Base-by-base conservation (phyloP, 2,113 vertebrate genomes). In the Spea multiplicata region DNA sequence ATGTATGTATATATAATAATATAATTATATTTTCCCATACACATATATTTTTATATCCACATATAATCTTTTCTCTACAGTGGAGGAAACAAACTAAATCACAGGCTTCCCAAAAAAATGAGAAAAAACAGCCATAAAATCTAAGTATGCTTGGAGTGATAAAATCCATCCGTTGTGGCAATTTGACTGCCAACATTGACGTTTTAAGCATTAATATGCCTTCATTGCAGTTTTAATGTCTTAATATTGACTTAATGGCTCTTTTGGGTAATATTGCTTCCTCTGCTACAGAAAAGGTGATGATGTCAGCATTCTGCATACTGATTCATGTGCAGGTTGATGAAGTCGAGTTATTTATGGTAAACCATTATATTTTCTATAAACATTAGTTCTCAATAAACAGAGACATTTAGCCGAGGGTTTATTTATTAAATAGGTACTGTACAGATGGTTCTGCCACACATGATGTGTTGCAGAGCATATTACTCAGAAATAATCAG, bases 381-480 rank as follows among this genome's bases (percentile, higher is more conserved):
- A 94, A 93, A 93, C 93, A 94, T 94, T 94, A 94, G 92, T 94
- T 93, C 93, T 94, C 92, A 93, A 94, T 94, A 94, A 94, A 93
- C 92, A 92, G 93, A 93, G 93, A 93, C 92, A 93, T 93, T 94
- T 93, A 93, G 92, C 92, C 86, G 89, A 93, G 92, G 92, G 91
- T 94, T 94, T 93, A 92, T 93, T 94, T 94, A 94, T 93, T 94
- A 94, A 93, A 93, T 93, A 94, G 91, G 91, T 93, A 93, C 92
- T 92, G 91, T 93, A 93, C 93, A 94, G 93, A 94, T 94, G 93
- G 93, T 92, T 94, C 92, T 93, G 92, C 91, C 92, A 94, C 93
- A 94, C 93, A 94, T 94, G 93, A 93, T 91, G 91, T 93, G 92
- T 90, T 92, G 90, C 92, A 88, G 87, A 93, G 92, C 92, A 90